Evolutionary conservation across 1,140 invertebrate genomes (phyloP).

Genomic region (Trachelipus rathkii): DNA sequence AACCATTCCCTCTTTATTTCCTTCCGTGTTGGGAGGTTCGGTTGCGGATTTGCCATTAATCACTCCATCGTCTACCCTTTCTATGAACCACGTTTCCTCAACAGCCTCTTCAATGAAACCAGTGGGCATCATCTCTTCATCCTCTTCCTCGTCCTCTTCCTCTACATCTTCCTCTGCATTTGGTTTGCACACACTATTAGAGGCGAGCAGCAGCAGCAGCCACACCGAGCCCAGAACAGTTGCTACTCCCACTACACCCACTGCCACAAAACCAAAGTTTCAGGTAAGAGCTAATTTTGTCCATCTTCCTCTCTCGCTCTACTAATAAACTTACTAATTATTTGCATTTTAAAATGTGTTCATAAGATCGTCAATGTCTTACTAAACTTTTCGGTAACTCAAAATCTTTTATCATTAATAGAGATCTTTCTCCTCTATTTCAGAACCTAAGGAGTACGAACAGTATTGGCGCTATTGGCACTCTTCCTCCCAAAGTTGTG

Average conservation of each 20-base stretch:
- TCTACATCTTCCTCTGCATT: background rate
- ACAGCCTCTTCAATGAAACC: background rate
- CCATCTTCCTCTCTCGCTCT: background rate
- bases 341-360: no score
- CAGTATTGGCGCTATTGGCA: constrained; percentile 24
- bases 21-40: background rate
- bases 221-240: background rate
- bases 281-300: constrained; percentile 30
- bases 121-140: background rate
- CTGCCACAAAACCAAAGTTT: constrained; percentile 35
- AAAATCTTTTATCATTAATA: no score
- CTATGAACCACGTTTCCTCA: background rate
- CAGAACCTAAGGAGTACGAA: constrained; percentile 28
- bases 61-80: background rate
- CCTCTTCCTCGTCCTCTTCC: no score
- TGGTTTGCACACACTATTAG: background rate
- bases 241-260: constrained; percentile 20
- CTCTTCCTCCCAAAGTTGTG: constrained; percentile 30
- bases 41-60: background rate
- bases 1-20: background rate
- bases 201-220: background rate
- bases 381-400: no score
- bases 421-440: background rate
- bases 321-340: no score
- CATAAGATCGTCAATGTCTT: no score